Conservation (phyloP, 30 jellyfish, hydroid and myxozoan genomes). For the Aurelia sp. region DNA sequence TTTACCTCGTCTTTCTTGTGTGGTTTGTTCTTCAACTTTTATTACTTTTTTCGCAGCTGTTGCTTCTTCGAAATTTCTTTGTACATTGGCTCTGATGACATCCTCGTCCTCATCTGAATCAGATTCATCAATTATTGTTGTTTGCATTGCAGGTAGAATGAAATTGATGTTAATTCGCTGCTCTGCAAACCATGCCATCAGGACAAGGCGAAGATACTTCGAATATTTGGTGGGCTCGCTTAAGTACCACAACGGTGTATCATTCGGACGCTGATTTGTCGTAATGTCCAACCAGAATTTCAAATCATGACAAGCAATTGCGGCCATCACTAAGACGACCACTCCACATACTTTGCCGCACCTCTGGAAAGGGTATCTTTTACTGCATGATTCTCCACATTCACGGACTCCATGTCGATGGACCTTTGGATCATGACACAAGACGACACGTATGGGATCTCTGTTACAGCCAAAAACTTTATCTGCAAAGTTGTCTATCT, state of each 20-base stretch:
- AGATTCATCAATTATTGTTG: neutral
- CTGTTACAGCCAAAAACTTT: neutral
- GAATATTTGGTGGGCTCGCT: neutral
- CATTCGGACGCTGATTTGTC: neutral
- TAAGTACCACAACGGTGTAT: neutral
- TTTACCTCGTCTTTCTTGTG: neutral
- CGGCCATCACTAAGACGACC: slow-evolving; percentile 1
- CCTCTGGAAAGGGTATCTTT: neutral
- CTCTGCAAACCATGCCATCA: neutral
- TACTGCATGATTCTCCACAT: neutral
- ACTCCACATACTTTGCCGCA: slow-evolving; percentile 1
- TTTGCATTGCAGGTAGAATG: neutral
- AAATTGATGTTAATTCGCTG: neutral
- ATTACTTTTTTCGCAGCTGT: no score
- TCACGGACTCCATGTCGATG: neutral
- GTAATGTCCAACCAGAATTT: neutral
- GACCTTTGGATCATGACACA: neutral
- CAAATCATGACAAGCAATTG: neutral
- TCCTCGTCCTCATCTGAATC: neutral
- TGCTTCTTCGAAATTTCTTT: no score
- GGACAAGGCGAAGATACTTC: neutral
- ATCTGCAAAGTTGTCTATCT: neutral
- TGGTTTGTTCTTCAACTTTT: neutral
- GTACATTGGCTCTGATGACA: no score
- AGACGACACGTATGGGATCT: neutral